Conservation (phyloP, 2,113 vertebrate genomes). For the Symphodus melops region DNA sequence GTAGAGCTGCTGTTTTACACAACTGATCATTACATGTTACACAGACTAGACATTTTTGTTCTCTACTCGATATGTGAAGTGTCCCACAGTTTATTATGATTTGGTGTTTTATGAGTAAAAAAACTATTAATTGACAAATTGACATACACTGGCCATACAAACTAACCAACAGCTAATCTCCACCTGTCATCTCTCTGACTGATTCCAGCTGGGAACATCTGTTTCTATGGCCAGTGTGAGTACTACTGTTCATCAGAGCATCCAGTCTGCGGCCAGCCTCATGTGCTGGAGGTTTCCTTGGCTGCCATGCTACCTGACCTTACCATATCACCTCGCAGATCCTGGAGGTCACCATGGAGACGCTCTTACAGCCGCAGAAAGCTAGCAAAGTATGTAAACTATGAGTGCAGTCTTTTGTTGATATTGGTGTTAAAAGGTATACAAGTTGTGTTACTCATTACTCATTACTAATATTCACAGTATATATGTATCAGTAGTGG, state of each 20-base stretch:
- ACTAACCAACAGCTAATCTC: background rate
- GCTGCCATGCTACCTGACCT: conserved; percentile 94
- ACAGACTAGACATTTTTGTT: too few species aligned
- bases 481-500: background rate
- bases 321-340: conserved; percentile 91
- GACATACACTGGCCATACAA: too few species aligned
- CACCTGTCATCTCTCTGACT: conserved; percentile 11
- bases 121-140: too few species aligned
- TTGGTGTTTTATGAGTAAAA: too few species aligned
- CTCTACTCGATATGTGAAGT: too few species aligned
- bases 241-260: conserved; percentile 97
- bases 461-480: background rate
- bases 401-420: background rate
- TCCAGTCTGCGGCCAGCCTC: conserved; percentile 91
- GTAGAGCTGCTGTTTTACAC: too few species aligned
- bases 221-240: conserved; percentile 96
- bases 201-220: conserved; percentile 86
- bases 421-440: background rate
- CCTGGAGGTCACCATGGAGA: conserved; percentile 97
- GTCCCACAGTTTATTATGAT: too few species aligned
- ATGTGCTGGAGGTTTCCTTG: conserved; percentile 92
- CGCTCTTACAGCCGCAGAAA: conserved; percentile 88
- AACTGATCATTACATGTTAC: too few species aligned
- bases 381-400: conserved; percentile 61
- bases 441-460: background rate